phyloP scores from a whole-genome alignment of 2,888 invertebrate genomes.

The Deilephila elpenor region DNA sequence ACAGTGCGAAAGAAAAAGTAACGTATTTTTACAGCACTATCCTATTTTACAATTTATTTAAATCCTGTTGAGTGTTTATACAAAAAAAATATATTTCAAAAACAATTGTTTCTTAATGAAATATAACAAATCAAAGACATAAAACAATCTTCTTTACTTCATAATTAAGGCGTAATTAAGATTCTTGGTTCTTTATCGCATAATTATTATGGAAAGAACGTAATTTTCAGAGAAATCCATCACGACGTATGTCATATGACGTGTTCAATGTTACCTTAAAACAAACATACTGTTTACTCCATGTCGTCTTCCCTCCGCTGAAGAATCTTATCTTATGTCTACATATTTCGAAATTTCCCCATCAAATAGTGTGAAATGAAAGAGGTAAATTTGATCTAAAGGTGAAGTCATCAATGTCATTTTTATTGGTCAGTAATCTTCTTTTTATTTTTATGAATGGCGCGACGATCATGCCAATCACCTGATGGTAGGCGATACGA shows the following conservation, averaged over 20 bases:
- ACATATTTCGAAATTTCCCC: neutral
- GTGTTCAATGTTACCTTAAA: conserved; percentile 56
- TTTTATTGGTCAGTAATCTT: too few relatives aligned
- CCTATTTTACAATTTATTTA: too few relatives aligned
- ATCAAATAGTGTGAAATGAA: neutral
- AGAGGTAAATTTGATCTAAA: neutral
- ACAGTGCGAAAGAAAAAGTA: too few relatives aligned
- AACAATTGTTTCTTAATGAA: too few relatives aligned
- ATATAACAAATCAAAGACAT: too few relatives aligned
- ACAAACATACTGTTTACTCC: conserved; percentile 50
- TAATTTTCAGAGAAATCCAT: conserved; percentile 57
- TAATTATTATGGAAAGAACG: conserved; percentile 48
- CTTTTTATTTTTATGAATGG: too few relatives aligned
- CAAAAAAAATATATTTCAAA: too few relatives aligned
- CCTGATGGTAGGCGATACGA: too few relatives aligned
- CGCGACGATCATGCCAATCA: too few relatives aligned
- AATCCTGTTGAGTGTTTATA: too few relatives aligned
- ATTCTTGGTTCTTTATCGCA: conserved; percentile 44
- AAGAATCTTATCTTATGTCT: conserved; percentile 24
- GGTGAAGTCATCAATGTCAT: neutral
- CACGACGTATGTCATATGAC: conserved; percentile 67
- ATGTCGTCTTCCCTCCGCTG: conserved; percentile 35
- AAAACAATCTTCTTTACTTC: neutral
- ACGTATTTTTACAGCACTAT: too few relatives aligned
- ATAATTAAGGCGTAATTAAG: neutral